These are phyloP conservation scores for Phasianus colchicus DNA, from an alignment of 2,113 vertebrate genomes.

Conservation along the genomic window DNA sequence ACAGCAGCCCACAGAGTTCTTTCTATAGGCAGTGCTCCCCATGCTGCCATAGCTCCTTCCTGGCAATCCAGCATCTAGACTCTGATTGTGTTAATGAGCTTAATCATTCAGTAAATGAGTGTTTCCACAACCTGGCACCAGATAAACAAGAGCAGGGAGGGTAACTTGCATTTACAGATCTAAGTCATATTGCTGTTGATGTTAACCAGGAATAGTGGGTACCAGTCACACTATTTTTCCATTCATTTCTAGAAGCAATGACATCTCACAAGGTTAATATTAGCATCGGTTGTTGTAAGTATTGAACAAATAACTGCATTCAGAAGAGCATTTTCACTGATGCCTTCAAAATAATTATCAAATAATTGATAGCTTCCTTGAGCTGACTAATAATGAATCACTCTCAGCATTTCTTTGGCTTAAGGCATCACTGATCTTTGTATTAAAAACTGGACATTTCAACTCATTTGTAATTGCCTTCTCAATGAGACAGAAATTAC, in stretches of 20 bases:
- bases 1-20: neutral
- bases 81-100: neutral
- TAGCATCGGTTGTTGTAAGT: neutral
- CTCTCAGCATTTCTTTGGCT: neutral
- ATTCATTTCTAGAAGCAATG: neutral
- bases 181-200: neutral
- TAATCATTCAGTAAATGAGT: neutral
- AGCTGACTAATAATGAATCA: neutral
- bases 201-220: neutral
- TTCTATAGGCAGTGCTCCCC: neutral
- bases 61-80: neutral
- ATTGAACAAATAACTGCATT: neutral
- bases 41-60: neutral
- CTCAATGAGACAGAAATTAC: too few species aligned
- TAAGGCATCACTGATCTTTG: too few species aligned
- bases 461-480: too few species aligned
- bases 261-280: neutral
- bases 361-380: neutral
- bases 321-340: neutral
- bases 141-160: neutral
- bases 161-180: neutral
- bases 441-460: too few species aligned
- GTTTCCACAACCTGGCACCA: too few species aligned
- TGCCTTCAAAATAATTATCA: neutral
- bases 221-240: neutral